Conservation (phyloP, 1,140 invertebrate species). For the Apis florea region DNA sequence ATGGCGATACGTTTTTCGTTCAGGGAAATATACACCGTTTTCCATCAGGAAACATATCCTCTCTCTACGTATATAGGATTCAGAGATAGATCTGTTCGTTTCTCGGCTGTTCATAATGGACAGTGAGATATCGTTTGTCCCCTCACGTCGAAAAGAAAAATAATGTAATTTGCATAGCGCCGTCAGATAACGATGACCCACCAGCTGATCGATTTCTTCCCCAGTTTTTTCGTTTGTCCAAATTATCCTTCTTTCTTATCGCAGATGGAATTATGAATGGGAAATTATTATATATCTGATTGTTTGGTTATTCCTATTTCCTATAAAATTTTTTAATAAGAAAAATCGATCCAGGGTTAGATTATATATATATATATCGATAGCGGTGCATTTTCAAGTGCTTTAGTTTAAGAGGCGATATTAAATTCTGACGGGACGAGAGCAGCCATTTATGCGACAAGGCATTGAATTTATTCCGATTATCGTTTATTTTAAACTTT, state of each 20-base stretch:
- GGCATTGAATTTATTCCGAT: too few relatives aligned
- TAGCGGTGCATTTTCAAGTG: too few relatives aligned
- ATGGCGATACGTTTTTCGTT: neutral
- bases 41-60: neutral
- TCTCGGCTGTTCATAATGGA: neutral
- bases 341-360: too few relatives aligned
- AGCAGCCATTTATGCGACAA: too few relatives aligned
- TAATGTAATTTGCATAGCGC: neutral
- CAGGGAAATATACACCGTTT: neutral
- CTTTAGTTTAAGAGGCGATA: too few relatives aligned
- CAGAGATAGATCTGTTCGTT: neutral
- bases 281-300: too few relatives aligned
- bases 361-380: too few relatives aligned
- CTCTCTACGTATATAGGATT: too few relatives aligned
- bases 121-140: neutral
- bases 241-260: neutral
- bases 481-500: too few relatives aligned
- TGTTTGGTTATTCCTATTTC: too few relatives aligned
- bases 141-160: neutral
- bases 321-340: too few relatives aligned
- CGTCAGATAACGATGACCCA: constrained; percentile 15
- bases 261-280: neutral
- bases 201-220: neutral
- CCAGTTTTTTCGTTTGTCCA: neutral
- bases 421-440: too few relatives aligned